Conservation (phyloP, 2,797 vertebrate genomes). For the Coregonus ussuriensis region DNA sequence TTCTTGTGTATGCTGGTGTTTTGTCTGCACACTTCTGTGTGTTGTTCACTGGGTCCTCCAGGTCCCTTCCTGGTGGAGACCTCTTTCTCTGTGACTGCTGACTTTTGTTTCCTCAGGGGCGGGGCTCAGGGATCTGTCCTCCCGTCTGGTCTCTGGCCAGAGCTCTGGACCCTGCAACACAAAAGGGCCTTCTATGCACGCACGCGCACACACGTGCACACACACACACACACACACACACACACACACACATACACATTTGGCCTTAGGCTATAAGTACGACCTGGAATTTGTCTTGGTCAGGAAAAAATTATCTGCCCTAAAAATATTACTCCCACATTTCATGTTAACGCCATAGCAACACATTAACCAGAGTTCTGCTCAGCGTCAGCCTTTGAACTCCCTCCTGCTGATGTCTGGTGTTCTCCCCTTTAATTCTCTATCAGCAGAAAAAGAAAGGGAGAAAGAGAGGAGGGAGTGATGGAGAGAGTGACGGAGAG, state of each 20-base stretch:
- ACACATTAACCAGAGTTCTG: slow-evolving; percentile 62
- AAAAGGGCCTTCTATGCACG: slow-evolving; percentile 2
- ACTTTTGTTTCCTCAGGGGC: neutral
- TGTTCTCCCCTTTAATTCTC: neutral
- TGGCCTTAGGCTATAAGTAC: neutral
- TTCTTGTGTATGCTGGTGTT: too few relatives aligned
- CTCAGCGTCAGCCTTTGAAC: slow-evolving; percentile 52
- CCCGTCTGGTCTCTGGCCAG: too few relatives aligned
- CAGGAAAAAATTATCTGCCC: neutral
- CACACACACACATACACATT: neutral
- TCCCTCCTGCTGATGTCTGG: neutral
- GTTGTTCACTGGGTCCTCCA: neutral
- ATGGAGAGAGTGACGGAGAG: neutral
- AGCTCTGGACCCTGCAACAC: neutral
- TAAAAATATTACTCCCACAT: neutral
- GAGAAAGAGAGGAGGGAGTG: neutral
- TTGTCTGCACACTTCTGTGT: too few relatives aligned
- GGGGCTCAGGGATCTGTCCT: neutral
- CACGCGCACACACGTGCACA: neutral
- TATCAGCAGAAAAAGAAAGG: slow-evolving; percentile 55
- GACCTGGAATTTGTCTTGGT: neutral
- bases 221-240: too few relatives aligned
- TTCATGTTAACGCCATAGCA: slow-evolving; percentile 21
- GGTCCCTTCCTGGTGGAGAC: neutral
- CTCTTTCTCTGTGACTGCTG: neutral